These are phyloP conservation scores for Neolamprologus multifasciatus DNA, from an alignment of 2,797 vertebrate species.

Conservation along the genomic window DNA sequence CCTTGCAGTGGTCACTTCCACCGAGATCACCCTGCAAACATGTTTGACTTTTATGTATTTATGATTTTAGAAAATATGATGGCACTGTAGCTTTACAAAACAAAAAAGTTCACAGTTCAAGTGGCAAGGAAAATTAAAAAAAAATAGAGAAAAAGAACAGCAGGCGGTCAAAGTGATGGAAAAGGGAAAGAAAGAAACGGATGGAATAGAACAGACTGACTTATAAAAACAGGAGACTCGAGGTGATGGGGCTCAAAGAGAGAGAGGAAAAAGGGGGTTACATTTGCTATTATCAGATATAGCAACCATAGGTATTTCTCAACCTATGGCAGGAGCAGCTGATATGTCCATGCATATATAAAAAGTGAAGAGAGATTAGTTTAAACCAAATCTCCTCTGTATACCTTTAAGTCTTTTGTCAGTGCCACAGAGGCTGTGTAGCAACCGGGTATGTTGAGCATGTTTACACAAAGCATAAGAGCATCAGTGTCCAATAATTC, in stretches of 20 bases:
- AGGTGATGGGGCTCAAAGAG: constrained; percentile 37
- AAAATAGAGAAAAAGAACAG: not conserved
- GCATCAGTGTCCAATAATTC: constrained; percentile 74
- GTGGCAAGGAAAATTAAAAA: accelerated
- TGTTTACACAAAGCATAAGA: constrained; percentile 78
- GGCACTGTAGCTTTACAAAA: not conserved
- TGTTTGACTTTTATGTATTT: not conserved
- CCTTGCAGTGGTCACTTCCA: constrained; percentile 52
- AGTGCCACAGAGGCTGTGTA: constrained; percentile 62
- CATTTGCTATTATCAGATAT: constrained; percentile 68
- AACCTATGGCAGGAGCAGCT: constrained; percentile 63
- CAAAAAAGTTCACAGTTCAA: not conserved
- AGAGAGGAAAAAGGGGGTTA: constrained; percentile 53
- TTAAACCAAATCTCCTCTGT: constrained; percentile 67
- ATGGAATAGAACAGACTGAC: constrained; percentile 20
- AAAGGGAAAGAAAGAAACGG: constrained; percentile 1
- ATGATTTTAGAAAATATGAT: not conserved
- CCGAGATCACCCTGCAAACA: constrained; percentile 24
- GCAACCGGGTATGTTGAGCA: constrained; percentile 61
- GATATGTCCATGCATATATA: constrained; percentile 76
- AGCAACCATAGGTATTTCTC: constrained; percentile 73
- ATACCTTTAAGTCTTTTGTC: constrained; percentile 74
- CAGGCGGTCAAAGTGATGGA: not conserved
- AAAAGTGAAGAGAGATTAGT: constrained; percentile 77
- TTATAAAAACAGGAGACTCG: not conserved